Evolutionary conservation across 2,888 invertebrate genomes (phyloP).

Genomic region (Ichneumon xanthorius): DNA sequence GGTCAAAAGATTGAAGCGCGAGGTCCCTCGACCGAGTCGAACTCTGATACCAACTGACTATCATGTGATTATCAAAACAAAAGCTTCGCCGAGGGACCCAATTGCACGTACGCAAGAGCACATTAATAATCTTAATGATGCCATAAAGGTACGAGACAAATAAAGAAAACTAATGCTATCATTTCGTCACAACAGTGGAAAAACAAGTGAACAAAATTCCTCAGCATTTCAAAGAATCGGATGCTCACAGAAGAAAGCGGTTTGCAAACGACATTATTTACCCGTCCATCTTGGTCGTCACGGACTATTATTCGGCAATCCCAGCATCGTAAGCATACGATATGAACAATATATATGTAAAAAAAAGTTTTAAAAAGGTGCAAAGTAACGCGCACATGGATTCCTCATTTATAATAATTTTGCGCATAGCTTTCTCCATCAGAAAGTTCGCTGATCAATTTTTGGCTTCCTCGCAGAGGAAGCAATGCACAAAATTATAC

Average conservation of each 20-base stretch:
- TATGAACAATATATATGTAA: too few relatives aligned
- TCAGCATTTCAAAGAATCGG: neutral
- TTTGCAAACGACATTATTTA: neutral
- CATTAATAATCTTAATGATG: neutral
- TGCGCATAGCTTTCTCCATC: too few relatives aligned
- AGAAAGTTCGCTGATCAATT: too few relatives aligned
- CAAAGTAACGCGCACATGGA: too few relatives aligned
- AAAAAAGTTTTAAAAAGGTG: too few relatives aligned
- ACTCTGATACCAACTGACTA: neutral
- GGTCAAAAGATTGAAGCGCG: neutral
- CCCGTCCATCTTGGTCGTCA: conserved; percentile 8
- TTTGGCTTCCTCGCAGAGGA: too few relatives aligned
- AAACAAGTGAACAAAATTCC: neutral
- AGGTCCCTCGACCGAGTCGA: neutral
- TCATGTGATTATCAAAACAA: conserved; percentile 18
- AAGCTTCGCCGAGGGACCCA: neutral
- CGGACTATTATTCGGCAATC: too few relatives aligned
- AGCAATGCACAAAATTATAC: too few relatives aligned
- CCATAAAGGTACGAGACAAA: neutral
- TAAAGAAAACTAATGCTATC: neutral
- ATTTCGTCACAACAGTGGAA: neutral
- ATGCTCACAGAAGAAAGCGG: conserved; percentile 8
- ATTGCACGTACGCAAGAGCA: neutral
- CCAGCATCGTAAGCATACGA: too few relatives aligned
- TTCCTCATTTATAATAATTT: too few relatives aligned